phyloP scores from a whole-genome alignment of 1,140 invertebrate species.

The Drosophila ficusphila region DNA sequence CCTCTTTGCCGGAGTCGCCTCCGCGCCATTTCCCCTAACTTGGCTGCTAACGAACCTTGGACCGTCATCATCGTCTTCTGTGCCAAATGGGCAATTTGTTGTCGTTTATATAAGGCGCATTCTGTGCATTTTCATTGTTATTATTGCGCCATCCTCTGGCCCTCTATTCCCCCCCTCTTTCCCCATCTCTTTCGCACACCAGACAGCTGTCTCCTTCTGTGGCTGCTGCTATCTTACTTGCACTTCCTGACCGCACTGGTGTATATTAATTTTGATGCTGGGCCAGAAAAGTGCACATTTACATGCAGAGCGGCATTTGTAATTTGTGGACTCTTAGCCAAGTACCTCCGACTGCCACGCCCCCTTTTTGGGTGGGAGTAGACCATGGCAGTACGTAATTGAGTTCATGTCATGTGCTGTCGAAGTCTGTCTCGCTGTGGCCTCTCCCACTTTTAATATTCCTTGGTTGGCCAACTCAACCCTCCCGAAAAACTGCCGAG shows the following conservation, averaged over 20 bases:
- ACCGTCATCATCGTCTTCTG: constrained; percentile 64
- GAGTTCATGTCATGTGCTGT: constrained; percentile 70
- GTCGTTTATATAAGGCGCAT: constrained; percentile 77
- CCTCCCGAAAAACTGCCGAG: constrained; percentile 15
- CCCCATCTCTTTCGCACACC: constrained; percentile 1
- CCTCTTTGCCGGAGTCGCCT: constrained; percentile 3
- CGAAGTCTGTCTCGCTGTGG: constrained; percentile 10
- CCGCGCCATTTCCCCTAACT: not conserved
- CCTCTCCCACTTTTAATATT: constrained; percentile 11
- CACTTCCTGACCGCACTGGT: constrained; percentile 42
- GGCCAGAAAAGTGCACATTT: constrained; percentile 73
- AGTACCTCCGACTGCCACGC: constrained; percentile 48
- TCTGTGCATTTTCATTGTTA: constrained; percentile 81
- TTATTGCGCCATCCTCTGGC: constrained; percentile 59
- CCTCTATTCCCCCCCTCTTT: not conserved
- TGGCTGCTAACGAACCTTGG: constrained; percentile 20
- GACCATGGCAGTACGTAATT: constrained; percentile 41
- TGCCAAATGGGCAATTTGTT: constrained; percentile 81
- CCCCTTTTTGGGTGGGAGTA: constrained; percentile 25
- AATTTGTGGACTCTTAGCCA: constrained; percentile 73
- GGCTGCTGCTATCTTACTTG: constrained; percentile 11
- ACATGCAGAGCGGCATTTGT: constrained; percentile 76
- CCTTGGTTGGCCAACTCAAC: not conserved
- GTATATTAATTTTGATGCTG: constrained; percentile 80
- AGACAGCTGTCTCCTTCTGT: constrained; percentile 13